Percentiles rank a stretch among this genome's conserved stretches.
phyloP scores from a whole-genome alignment of 2,113 vertebrate species.

The Coracopsis vasa region DNA sequence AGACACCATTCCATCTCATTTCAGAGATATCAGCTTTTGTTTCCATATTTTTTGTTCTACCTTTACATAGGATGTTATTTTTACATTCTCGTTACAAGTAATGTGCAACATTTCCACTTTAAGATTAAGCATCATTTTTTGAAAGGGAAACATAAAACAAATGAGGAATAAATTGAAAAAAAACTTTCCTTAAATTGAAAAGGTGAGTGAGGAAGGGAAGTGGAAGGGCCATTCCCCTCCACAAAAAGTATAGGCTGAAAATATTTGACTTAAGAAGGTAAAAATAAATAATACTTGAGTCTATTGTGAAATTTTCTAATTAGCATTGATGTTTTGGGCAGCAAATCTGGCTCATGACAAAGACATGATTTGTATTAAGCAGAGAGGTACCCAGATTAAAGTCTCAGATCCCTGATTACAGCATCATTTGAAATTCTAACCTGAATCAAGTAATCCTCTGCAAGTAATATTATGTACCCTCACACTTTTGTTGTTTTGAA shows the following conservation, averaged over 20 bases:
- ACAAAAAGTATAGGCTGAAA: background rate
- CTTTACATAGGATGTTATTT: background rate
- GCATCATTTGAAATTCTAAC: background rate
- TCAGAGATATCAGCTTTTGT: background rate
- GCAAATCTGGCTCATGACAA: background rate
- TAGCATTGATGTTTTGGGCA: background rate
- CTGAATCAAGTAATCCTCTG: background rate
- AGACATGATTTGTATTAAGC: background rate
- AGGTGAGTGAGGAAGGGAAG: background rate
- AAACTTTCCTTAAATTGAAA: background rate
- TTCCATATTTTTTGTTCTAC: background rate
- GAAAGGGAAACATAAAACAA: background rate
- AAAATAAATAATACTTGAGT: background rate
- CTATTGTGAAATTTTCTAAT: background rate
- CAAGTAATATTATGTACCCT: background rate
- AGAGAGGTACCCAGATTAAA: background rate
- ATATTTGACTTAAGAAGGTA: background rate
- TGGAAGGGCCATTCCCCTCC: background rate
- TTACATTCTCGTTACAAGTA: background rate
- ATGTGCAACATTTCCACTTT: background rate
- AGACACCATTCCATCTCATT: background rate
- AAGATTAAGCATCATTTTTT: background rate
- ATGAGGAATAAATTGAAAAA: background rate
- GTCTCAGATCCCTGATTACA: background rate
- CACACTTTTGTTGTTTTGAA: background rate